A percentile compares a stretch with the other conserved stretches of the same genome.
Evolutionary conservation across 1,140 invertebrate species (phyloP).

Genomic region (Protaetia brevitarsis): DNA sequence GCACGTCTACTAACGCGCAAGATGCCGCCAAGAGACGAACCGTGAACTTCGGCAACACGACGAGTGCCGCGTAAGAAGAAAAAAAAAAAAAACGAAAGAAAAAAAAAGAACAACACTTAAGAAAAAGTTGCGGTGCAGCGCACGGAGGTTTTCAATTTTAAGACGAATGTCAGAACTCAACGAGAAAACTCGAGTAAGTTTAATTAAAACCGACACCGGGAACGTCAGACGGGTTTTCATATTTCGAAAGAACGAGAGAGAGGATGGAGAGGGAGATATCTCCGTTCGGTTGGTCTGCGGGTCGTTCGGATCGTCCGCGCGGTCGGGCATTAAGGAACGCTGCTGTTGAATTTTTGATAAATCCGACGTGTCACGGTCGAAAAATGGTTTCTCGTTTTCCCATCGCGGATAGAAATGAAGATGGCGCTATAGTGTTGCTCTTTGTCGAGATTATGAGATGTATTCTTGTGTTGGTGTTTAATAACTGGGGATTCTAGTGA

Average conservation of each 20-base stretch:
- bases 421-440: not conserved
- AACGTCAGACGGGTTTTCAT: slow-evolving; percentile 22
- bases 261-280: not conserved
- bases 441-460: no score
- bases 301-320: not conserved
- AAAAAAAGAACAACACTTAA: slow-evolving; percentile 22
- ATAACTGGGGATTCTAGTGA: no score
- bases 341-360: slow-evolving; percentile 14
- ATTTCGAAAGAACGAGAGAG: slow-evolving; percentile 1
- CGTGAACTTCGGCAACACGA: slow-evolving; percentile 7
- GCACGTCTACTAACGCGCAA: not conserved
- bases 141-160: slow-evolving; percentile 25
- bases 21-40: not conserved
- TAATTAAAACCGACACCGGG: slow-evolving; percentile 27
- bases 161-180: slow-evolving; percentile 23
- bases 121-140: slow-evolving; percentile 6
- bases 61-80: no score
- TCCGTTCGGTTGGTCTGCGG: not conserved
- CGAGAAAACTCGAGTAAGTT: slow-evolving; percentile 24
- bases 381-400: not conserved
- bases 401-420: not conserved
- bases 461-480: no score
- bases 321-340: not conserved
- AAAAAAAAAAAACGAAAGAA: no score
- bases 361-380: not conserved